Percentiles rank a stretch among this genome's conserved stretches.
Conservation (phyloP, 2,888 invertebrate genomes). For the Drosophila cognata region DNA sequence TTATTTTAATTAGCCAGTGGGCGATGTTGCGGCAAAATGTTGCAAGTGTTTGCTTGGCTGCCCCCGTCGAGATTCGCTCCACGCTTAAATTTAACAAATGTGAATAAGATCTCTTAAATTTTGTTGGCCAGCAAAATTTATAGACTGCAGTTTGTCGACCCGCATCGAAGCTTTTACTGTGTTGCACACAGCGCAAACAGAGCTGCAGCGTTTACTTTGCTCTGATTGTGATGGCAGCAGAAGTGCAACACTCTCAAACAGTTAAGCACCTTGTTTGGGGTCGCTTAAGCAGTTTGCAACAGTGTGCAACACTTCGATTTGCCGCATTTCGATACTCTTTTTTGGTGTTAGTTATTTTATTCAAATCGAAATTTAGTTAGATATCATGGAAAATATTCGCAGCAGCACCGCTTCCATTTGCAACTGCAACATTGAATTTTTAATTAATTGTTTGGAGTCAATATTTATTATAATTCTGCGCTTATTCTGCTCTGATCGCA, state of each 20-base stretch:
- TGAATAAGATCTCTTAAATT: constrained; percentile 45
- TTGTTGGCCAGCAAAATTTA: constrained; percentile 53
- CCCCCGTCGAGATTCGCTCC: background rate
- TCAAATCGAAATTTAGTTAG: background rate
- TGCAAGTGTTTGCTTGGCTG: constrained; percentile 37
- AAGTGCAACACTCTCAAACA: constrained; percentile 59
- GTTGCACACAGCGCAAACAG: constrained; percentile 46
- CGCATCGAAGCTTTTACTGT: constrained; percentile 19
- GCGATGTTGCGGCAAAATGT: constrained; percentile 36
- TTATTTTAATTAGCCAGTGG: constrained; percentile 70
- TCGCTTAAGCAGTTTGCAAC: constrained; percentile 6
- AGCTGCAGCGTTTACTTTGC: constrained; percentile 58
- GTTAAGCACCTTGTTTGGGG: constrained; percentile 19
- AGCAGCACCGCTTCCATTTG: background rate
- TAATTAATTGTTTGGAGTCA: background rate
- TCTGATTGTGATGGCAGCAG: constrained; percentile 57
- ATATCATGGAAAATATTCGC: background rate
- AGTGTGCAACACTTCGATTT: background rate
- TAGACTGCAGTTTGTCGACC: constrained; percentile 51
- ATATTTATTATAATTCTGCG: background rate
- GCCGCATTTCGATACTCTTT: too few species aligned
- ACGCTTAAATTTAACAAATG: constrained; percentile 1
- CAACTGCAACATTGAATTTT: background rate
- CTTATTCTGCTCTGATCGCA: background rate
- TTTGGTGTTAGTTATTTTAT: background rate